Conservation (phyloP, 2,797 vertebrate genomes). For the Chaunax sp. region DNA sequence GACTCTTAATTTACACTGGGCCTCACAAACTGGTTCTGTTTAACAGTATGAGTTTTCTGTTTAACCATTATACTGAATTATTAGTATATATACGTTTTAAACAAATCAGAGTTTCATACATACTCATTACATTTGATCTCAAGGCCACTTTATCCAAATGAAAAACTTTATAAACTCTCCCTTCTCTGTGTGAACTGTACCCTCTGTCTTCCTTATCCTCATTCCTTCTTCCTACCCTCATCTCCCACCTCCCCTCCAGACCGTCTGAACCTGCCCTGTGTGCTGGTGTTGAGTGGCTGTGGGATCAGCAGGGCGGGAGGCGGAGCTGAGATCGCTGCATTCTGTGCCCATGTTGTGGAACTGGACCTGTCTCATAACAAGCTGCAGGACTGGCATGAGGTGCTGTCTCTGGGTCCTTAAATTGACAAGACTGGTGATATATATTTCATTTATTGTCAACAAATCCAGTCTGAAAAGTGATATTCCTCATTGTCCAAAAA, state of each 20-base stretch:
- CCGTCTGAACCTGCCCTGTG: conserved; percentile 95
- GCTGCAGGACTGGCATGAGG: conserved; percentile 97
- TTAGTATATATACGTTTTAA: neutral
- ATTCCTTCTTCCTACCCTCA: neutral
- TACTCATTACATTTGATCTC: neutral
- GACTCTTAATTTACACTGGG: too few species aligned
- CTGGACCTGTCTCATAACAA: conserved; percentile 97
- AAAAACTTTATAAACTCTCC: too few species aligned
- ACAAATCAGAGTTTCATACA: too few species aligned
- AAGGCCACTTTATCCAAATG: neutral
- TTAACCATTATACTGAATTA: neutral
- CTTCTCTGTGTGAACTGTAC: too few species aligned
- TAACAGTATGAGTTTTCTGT: too few species aligned
- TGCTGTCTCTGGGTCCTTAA: conserved; percentile 55
- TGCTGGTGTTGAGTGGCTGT: conserved; percentile 93
- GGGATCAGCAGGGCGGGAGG: conserved; percentile 96
- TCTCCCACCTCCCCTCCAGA: conserved; percentile 76
- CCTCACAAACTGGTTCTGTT: too few species aligned
- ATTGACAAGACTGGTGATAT: neutral
- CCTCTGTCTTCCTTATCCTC: neutral
- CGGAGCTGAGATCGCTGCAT: conserved; percentile 93
- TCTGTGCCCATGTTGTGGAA: conserved; percentile 96
- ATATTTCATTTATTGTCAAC: neutral
- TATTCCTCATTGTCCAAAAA: too few species aligned
- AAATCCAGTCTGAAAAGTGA: neutral